Conservation (phyloP, 2,888 invertebrate species). For the Plagodis pulveraria region DNA sequence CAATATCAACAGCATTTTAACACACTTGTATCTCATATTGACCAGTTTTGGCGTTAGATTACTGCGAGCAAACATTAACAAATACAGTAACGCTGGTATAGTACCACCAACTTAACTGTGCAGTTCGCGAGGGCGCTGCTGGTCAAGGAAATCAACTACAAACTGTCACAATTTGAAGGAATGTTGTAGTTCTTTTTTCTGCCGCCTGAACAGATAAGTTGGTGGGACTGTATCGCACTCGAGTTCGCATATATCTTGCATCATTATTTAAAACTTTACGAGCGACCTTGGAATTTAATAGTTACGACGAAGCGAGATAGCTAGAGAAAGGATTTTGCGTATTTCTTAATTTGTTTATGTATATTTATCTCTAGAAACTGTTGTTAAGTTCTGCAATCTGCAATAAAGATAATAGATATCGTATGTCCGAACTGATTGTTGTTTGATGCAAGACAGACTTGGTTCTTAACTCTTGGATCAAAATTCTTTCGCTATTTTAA, state of each 20-base stretch:
- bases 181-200: too few species aligned
- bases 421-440: background rate
- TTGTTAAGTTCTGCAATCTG: slow-evolving; percentile 5
- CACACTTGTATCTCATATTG: slow-evolving; percentile 15
- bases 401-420: background rate
- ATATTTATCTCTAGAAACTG: slow-evolving; percentile 11
- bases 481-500: too few species aligned
- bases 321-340: slow-evolving; percentile 22
- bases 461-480: background rate
- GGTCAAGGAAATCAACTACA: too few species aligned
- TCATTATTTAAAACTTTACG: background rate
- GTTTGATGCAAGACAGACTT: background rate
- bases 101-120: too few species aligned
- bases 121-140: too few species aligned
- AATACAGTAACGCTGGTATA: background rate
- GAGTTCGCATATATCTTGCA: slow-evolving; percentile 14
- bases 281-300: slow-evolving; percentile 19
- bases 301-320: slow-evolving; percentile 10
- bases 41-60: slow-evolving; percentile 15
- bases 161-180: too few species aligned
- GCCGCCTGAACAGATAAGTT: too few species aligned
- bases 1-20: slow-evolving; percentile 11
- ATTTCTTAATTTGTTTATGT: slow-evolving; percentile 21
- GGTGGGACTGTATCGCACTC: slow-evolving; percentile 12
- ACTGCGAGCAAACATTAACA: slow-evolving; percentile 13